Conservation (phyloP, 2,113 vertebrate genomes). For the Herpetotheres cachinnans region DNA sequence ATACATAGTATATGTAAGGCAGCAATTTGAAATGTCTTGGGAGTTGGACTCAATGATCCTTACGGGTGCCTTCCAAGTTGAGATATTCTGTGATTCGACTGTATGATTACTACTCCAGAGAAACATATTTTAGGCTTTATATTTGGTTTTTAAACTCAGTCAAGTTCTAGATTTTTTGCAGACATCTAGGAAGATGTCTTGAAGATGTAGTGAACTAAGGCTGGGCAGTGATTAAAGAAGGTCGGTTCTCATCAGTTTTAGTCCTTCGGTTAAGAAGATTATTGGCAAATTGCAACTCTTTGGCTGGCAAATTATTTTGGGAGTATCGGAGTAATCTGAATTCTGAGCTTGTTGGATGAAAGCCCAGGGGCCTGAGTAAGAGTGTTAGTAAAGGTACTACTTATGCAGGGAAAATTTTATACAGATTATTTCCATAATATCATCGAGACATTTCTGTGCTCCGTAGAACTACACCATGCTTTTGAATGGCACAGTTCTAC, state of each 20-base stretch:
- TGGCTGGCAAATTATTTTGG: not conserved
- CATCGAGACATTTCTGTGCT: not conserved
- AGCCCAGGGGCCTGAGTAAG: not conserved
- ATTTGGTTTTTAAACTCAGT: not conserved
- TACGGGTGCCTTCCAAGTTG: not conserved
- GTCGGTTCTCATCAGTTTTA: not conserved
- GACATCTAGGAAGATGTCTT: not conserved
- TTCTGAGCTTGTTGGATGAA: not conserved
- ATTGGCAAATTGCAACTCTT: not conserved
- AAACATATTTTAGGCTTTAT: not conserved
- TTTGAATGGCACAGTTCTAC: not conserved
- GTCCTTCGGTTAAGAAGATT: not conserved
- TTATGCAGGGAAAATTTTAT: not conserved
- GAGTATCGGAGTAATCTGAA: not conserved
- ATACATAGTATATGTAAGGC: not conserved
- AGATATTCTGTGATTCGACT: not conserved
- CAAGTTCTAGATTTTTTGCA: not conserved
- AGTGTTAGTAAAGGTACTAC: not conserved
- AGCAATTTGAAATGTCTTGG: not conserved
- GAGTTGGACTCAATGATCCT: not conserved
- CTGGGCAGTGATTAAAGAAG: not conserved
- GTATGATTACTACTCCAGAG: not conserved
- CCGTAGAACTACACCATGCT: not conserved
- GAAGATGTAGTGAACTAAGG: not conserved
- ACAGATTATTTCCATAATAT: not conserved